Conservation (phyloP, 92 coral and sea anemone species). For the Siderastrea siderea region DNA sequence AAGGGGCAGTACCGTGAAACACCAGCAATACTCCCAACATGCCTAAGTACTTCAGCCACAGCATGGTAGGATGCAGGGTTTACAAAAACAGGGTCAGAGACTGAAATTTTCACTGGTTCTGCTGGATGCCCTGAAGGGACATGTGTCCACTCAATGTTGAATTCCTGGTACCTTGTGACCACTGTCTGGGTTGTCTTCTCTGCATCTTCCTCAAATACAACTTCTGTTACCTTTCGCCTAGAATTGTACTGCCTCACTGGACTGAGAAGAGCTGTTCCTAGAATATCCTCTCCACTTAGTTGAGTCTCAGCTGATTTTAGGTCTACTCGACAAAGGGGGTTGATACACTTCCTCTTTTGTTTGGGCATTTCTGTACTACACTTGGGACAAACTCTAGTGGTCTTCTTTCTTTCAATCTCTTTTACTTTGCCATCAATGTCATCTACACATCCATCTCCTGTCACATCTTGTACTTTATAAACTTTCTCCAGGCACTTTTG, state of each 20-base stretch:
- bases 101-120: not conserved
- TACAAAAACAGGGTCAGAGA: too few relatives aligned
- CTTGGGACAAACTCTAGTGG: not conserved
- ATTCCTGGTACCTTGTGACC: not conserved
- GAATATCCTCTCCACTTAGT: slow-evolving; percentile 29
- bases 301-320: slow-evolving; percentile 31
- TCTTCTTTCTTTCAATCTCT: not conserved
- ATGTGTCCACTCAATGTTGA: slow-evolving; percentile 15
- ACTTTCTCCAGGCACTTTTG: not conserved
- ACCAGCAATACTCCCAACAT: slow-evolving; percentile 13
- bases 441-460: not conserved
- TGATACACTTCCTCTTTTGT: slow-evolving; percentile 18
- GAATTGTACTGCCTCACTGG: not conserved
- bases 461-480: not conserved
- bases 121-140: slow-evolving; percentile 4
- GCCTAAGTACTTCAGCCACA: slow-evolving; percentile 6
- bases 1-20: slow-evolving; percentile 11
- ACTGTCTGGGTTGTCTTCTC: too few relatives aligned
- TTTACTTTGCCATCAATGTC: not conserved
- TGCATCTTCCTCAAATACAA: slow-evolving; percentile 1
- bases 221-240: not conserved
- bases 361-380: not conserved
- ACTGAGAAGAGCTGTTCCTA: slow-evolving; percentile 23
- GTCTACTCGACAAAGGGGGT: slow-evolving; percentile 15
- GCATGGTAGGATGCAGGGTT: slow-evolving; percentile 12